Evolutionary conservation across 1,140 invertebrate genomes (phyloP), one percentile per base, ranked within the genome.

Genomic region (Neodiprion pinetum): DNA sequence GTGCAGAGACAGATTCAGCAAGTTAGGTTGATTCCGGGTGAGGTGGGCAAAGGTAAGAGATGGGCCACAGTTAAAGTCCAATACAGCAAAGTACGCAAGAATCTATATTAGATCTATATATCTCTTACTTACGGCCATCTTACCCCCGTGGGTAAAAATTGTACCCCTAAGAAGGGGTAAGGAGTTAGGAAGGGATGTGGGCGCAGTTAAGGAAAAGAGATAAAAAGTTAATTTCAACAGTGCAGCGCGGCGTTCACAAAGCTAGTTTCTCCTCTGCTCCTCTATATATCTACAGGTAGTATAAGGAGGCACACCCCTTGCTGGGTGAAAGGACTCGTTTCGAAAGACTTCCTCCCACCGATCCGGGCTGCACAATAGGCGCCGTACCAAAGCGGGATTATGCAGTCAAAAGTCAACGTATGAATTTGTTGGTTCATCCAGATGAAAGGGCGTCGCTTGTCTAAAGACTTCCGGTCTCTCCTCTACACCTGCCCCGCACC

Each of bases 401-500:
- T 86, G 86, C 85, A 86, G 87, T 88, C 82, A 87, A 85, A 88
- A 89, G 87, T 87, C 85, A 85, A 82, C 87, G 83, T 85, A 85
- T 79, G 85, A 88, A 87, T 88, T 88, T 87, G 86, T 86, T 85
- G 86, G 82, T 84, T 80, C 82, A 88, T 88, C 86, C 84, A 87
- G 76, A 71, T 76, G 74, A 81, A 76, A 82, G 80, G 78, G 80
- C 80, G 79, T 81, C 80, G 74, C 77, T 61, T 61, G 72, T 79
- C 83, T 80, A 88, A 87, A 88, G 85, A 83, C 86, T 89, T 89
- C 87, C 87, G 87, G 87, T 87, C 86, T 40, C 28, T 40, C 53
- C 85, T 78, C 70, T 82, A 88, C 87, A 89, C 87, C 87, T 89
- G 87, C 86, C 86, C 66, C 12, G 12, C 23, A 17, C 28, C 28